Evolutionary conservation across 2,113 vertebrate genomes (phyloP).

Genomic region (Cyprinodon variegatus): DNA sequence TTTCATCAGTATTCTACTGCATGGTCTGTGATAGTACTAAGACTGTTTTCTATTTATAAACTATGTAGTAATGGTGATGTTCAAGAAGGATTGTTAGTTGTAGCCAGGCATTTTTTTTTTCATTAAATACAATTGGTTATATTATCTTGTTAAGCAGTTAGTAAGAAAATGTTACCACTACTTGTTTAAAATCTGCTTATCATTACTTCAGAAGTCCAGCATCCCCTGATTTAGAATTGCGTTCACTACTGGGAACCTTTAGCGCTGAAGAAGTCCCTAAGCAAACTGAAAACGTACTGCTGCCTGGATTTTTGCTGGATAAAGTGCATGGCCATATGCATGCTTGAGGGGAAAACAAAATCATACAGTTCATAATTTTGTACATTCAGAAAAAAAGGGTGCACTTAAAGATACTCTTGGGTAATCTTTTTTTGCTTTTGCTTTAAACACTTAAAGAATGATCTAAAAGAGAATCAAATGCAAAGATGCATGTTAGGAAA

Average conservation of each 20-base stretch:
- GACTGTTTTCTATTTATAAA: no score
- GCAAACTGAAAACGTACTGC: conserved; percentile 16
- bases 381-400: conserved; percentile 36
- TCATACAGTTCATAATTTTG: conserved; percentile 38
- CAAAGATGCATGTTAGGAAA: conserved; percentile 51
- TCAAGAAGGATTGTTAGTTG: no score
- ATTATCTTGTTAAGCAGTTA: background rate
- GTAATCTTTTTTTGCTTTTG: conserved; percentile 44
- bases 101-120: background rate
- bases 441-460: conserved; percentile 43
- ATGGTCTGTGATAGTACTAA: background rate
- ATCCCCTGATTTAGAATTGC: background rate
- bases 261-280: background rate
- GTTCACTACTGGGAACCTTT: background rate
- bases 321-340: conserved; percentile 5
- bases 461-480: conserved; percentile 46
- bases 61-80: no score
- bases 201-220: background rate
- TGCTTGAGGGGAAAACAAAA: conserved; percentile 12
- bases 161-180: background rate
- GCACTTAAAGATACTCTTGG: conserved; percentile 48
- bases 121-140: background rate
- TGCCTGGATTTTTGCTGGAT: conserved; percentile 5
- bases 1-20: no score
- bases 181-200: background rate